Base-by-base conservation (phyloP, 2,113 vertebrate species). In the Gorsachius goisagi region DNA sequence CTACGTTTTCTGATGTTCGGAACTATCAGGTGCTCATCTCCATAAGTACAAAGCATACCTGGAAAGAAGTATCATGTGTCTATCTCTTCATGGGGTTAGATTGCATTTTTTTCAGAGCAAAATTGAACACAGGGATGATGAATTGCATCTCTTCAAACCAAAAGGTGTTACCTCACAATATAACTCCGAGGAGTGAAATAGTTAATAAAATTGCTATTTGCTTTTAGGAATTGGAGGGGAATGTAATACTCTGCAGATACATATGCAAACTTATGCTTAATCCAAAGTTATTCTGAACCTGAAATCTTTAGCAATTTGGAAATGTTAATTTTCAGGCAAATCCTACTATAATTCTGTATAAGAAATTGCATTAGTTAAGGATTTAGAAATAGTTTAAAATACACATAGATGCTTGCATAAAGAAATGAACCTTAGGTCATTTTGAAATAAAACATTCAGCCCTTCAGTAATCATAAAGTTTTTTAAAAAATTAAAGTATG, bases 241-340 rank as follows among this genome's bases (percentile, higher is more conserved):
- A 66, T 82, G 20, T 45, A 78, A 56, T 27, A 33, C 23, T 94
- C 21, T 84, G 26, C 53, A 83, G 41, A 58, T 44, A 35, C 22
- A 32, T 39, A 92, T 18, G 32, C 16, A 93, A 87, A 59, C 0
- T 68, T 80, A 67, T 72, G 5, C 5, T 82, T 89, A 94, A 93
- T 89, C 26, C 39, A 84, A 93, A 97, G 15, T 53, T 90, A 95
- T 87, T 88, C 53, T 33, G 71, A 95, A 95, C 28, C 30, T 85
- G 32, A 96, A 97, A 90, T 75, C 15, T 89, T 88, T 73, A 90
- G 17, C 44, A 92, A 75, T 77, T 62, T 35, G 24, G 18, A 93
- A 96, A 89, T 88, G 35, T 33, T 91, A 90, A 83, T 96, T 88
- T 97, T 92, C 55, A 83, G 18, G 24, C 6, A 97, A 96, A 97